phyloP scores from a whole-genome alignment of 2,113 vertebrate species.

The Capricornis sumatraensis region DNA sequence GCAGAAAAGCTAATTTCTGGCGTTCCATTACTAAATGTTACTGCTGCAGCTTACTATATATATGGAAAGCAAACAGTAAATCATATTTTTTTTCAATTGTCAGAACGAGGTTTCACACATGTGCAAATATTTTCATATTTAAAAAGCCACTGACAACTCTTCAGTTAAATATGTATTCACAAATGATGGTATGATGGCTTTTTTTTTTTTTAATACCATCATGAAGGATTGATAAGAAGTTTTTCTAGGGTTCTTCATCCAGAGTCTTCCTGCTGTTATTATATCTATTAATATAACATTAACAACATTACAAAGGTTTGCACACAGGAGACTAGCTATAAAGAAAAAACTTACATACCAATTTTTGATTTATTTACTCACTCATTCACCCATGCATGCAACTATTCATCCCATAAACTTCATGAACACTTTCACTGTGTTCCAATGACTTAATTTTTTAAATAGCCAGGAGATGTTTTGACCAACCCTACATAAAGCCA shows the following conservation, averaged over 20 bases:
- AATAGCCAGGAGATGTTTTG: neutral
- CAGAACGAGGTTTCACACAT: neutral
- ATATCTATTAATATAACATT: neutral
- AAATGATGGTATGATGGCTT: neutral
- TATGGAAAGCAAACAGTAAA: neutral
- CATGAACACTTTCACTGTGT: neutral
- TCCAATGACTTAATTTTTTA: neutral
- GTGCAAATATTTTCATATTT: constrained; percentile 14
- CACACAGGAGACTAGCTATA: neutral
- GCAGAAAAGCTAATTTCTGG: neutral
- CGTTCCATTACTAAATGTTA: neutral
- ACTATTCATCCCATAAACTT: neutral
- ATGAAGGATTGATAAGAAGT: neutral
- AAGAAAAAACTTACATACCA: neutral
- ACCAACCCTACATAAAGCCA: neutral
- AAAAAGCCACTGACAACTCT: neutral
- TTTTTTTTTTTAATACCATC: neutral
- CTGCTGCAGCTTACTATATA: neutral
- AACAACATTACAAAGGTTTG: neutral
- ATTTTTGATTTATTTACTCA: neutral
- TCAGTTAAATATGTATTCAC: neutral
- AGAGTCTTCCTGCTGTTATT: neutral
- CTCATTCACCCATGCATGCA: neutral
- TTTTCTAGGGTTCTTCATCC: neutral
- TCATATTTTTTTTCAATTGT: neutral